These are phyloP conservation scores for Scaptomyza pallida DNA, from an alignment of 1,140 invertebrate species.

Conservation along the genomic window DNA sequence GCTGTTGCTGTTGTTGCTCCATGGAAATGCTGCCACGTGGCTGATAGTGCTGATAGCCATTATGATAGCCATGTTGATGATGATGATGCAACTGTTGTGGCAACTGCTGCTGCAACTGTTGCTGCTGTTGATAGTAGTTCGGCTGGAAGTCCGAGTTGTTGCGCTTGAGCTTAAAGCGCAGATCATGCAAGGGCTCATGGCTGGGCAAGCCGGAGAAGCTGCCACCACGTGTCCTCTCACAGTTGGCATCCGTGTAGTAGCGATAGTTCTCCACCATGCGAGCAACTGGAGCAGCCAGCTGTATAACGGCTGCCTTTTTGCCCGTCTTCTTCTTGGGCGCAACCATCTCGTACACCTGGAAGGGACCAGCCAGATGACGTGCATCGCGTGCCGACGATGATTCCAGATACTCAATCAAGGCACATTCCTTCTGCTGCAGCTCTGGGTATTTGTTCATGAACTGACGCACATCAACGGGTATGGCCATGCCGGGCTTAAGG, in stretches of 20 bases:
- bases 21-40: constrained; percentile 47
- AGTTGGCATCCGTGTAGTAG: constrained; percentile 74
- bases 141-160: constrained; percentile 80
- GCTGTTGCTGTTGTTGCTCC: constrained; percentile 24
- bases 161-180: constrained; percentile 76
- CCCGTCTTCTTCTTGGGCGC: constrained; percentile 84
- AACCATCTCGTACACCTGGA: constrained; percentile 82
- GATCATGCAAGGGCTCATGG: constrained; percentile 66
- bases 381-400: constrained; percentile 93
- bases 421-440: constrained; percentile 92
- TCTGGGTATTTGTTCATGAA: constrained; percentile 96
- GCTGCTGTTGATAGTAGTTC: constrained; percentile 59
- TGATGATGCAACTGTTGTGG: constrained; percentile 6
- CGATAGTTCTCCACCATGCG: constrained; percentile 83
- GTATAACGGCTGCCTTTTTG: constrained; percentile 79
- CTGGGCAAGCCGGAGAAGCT: constrained; percentile 69
- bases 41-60: constrained; percentile 64
- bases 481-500: constrained; percentile 92
- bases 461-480: constrained; percentile 94
- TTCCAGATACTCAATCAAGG: constrained; percentile 94
- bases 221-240: constrained; percentile 77
- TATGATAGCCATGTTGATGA: constrained; percentile 39
- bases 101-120: constrained; percentile 9
- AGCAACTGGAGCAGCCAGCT: constrained; percentile 71
- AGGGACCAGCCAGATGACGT: constrained; percentile 85